A percentile compares a stretch with the other conserved stretches of the same genome.
These are phyloP conservation scores for Microctonus hyperodae DNA, from an alignment of 2,888 invertebrate species.

Conservation along the genomic window DNA sequence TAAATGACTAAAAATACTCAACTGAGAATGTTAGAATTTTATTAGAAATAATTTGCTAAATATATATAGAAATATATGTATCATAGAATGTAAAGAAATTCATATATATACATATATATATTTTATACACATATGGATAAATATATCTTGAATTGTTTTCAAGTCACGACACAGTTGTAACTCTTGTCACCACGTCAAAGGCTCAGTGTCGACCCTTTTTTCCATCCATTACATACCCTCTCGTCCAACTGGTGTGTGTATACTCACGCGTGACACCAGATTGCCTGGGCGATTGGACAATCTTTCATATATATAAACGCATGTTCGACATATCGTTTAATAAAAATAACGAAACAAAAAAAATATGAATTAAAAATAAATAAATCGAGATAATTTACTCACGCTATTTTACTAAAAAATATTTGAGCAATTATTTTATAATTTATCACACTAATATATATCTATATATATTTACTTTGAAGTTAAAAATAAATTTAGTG, in stretches of 20 bases:
- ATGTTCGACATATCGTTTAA: neutral
- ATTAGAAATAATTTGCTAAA: too few relatives aligned
- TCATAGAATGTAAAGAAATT: too few relatives aligned
- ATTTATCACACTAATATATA: neutral
- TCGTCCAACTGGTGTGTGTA: neutral
- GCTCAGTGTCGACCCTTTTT: neutral
- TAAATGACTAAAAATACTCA: neutral
- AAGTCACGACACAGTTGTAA: slow-evolving; percentile 18
- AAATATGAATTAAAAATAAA: neutral
- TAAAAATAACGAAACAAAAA: neutral
- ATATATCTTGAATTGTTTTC: neutral
- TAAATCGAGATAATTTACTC: neutral
- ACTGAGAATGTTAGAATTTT: neutral
- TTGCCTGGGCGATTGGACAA: neutral
- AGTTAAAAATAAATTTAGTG: neutral
- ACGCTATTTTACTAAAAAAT: neutral
- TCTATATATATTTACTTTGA: neutral
- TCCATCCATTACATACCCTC: neutral
- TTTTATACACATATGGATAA: neutral
- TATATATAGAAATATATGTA: too few relatives aligned
- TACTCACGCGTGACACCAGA: slow-evolving; percentile 1
- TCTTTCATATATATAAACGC: neutral
- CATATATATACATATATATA: too few relatives aligned
- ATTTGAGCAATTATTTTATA: neutral
- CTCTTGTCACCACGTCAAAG: slow-evolving; percentile 6